These are phyloP conservation scores for Oryzaephilus surinamensis DNA, from an alignment of 1,140 invertebrate species.

Conservation along the genomic window DNA sequence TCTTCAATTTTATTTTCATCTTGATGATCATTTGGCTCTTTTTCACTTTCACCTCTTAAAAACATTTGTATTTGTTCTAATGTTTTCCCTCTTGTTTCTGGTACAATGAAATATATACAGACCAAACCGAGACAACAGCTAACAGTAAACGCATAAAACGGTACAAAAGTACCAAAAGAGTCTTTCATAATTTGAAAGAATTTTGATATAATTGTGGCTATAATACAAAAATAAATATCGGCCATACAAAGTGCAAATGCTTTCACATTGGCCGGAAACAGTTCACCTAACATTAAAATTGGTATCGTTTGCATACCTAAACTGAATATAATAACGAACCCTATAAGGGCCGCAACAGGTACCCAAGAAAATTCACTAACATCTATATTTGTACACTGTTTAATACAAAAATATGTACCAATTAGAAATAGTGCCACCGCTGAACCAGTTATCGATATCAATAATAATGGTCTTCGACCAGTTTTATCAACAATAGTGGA, in stretches of 20 bases:
- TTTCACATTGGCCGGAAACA: constrained; percentile 60
- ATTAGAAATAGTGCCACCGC: constrained; percentile 43
- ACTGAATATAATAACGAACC: constrained; percentile 58
- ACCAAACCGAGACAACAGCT: not conserved
- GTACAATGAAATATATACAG: constrained; percentile 2
- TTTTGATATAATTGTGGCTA: constrained; percentile 63
- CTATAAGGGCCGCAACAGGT: constrained; percentile 54
- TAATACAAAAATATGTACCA: constrained; percentile 49
- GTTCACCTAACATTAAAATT: constrained; percentile 58
- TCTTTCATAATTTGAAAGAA: constrained; percentile 56
- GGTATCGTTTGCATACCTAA: constrained; percentile 63
- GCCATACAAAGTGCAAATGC: constrained; percentile 57
- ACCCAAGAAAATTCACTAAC: constrained; percentile 29
- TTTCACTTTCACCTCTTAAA: not conserved
- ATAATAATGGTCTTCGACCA: constrained; percentile 57
- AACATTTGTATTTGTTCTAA: constrained; percentile 6
- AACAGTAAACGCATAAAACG: constrained; percentile 59
- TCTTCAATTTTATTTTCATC: too few relatives aligned
- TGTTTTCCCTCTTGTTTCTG: constrained; percentile 6
- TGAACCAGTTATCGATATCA: constrained; percentile 47
- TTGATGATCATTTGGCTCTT: too few relatives aligned
- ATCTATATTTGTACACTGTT: constrained; percentile 32
- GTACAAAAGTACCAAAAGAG: constrained; percentile 50
- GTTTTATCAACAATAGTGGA: constrained; percentile 58
- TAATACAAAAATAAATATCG: constrained; percentile 57